Evolutionary conservation across 2,888 invertebrate species (phyloP), one percentile per base, ranked within the genome.

Genomic region (Leptopilina drosophilae): DNA sequence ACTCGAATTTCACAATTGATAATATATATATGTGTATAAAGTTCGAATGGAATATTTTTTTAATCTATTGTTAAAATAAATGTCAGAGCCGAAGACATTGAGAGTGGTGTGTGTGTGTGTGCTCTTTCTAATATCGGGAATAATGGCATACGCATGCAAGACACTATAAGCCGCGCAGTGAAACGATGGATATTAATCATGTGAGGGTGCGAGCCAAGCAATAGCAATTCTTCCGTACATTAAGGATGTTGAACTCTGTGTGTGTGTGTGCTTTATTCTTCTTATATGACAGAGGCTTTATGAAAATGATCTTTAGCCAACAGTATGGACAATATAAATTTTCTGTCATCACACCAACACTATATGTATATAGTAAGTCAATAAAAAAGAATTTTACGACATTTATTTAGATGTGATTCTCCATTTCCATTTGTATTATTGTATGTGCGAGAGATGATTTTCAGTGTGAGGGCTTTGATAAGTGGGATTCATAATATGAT

Each of bases 131-230:
- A 83, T 83, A 84, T 82, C 82, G 64, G 81, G 82, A 82, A 86
- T 82, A 86, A 86, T 85, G 85, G 84, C 82, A 65, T 83, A 82
- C 84, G 85, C 81, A 81, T 77, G 49, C 49, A 46, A 53, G 80
- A 33, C 33, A 84, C 83, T 79, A 46, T 46, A 46, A 9, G 78
- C 20, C 20, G 20, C 20, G 20, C 80, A 76, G 80, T 79, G 82
- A 59, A 85, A 85, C 85, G 81, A 82, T 78, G 82, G 66, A 80
- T 84, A 86, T 87, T 85, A 87, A 87, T 87, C 87, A 86, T 80
- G 78, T 81, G 83, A 75, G 80, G 59, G 76, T 76, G 77, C 78
- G 75, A 83, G 78, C 80, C 80, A 82, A 82, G 77, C 82, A 80
- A 78, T 82, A 84, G 81, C 79, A 80, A 62, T 86, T 81, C 82